Percentiles rank a stretch among this genome's conserved stretches.
These are phyloP conservation scores for Crambe crambe DNA, from an alignment of 37 sponge, comb jelly and placozoan genomes.

Conservation along the genomic window DNA sequence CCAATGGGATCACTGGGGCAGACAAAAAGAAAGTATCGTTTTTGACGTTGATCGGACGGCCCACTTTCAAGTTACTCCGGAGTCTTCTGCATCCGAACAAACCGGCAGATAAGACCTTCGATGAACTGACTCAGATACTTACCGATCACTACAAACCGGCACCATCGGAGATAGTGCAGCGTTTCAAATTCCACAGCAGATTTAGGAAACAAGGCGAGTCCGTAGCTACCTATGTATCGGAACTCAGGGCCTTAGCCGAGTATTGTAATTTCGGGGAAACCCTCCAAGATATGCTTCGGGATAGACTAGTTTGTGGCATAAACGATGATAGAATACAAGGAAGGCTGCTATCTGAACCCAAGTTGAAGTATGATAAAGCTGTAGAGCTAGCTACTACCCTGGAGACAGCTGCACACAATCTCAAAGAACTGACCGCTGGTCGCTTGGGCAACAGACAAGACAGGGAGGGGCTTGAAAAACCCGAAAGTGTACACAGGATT, in stretches of 20 bases:
- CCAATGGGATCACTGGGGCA: constrained; percentile 26
- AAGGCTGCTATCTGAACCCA: constrained; percentile 3
- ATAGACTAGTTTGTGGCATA: constrained; percentile 42
- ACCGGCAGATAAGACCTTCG: constrained; percentile 35
- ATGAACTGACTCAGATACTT: constrained; percentile 10
- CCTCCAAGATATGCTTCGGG: constrained; percentile 35
- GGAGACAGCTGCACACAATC: constrained; percentile 32
- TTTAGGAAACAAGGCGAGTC: constrained; percentile 27
- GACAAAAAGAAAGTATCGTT: background rate
- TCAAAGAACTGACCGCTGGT: background rate
- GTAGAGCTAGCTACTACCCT: constrained; percentile 10
- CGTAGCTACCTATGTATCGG: constrained; percentile 36
- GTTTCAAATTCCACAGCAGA: constrained; percentile 32
- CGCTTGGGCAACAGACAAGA: background rate
- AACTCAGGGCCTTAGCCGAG: constrained; percentile 13
- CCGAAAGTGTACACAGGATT: background rate
- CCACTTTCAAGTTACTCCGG: constrained; percentile 9
- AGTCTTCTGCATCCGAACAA: constrained; percentile 14
- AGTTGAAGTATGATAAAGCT: constrained; percentile 24
- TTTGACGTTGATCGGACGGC: constrained; percentile 2
- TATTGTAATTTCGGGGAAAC: constrained; percentile 24
- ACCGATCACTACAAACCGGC: constrained; percentile 27
- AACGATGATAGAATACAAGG: constrained; percentile 8
- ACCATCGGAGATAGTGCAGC: constrained; percentile 23
- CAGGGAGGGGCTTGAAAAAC: background rate